Percentiles rank a stretch among this genome's conserved stretches.
phyloP scores from a whole-genome alignment of 2,113 vertebrate species.

The Stigmatopora nigra region DNA sequence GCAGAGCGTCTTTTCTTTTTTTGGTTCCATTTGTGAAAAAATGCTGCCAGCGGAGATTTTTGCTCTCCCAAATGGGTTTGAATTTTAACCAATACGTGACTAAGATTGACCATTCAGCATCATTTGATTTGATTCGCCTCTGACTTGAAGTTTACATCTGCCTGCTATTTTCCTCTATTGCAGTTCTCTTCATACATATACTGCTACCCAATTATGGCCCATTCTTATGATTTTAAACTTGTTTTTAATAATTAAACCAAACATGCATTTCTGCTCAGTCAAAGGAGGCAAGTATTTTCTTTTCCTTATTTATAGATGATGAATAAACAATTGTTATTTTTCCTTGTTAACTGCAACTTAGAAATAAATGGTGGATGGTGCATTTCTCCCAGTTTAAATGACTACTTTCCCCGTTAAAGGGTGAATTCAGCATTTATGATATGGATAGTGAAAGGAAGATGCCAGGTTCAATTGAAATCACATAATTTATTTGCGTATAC shows the following conservation, averaged over 20 bases:
- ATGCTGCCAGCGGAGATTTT: slow-evolving; percentile 13
- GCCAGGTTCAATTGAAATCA: too few relatives aligned
- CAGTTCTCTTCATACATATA: slow-evolving; percentile 14
- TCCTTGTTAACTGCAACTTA: background rate
- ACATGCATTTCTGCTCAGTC: slow-evolving; percentile 5
- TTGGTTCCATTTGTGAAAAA: slow-evolving; percentile 10
- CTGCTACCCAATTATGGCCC: slow-evolving; percentile 3
- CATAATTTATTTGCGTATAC: too few relatives aligned
- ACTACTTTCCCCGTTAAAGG: too few relatives aligned
- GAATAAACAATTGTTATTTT: slow-evolving; percentile 45
- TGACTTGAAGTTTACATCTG: background rate
- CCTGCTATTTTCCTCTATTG: slow-evolving; percentile 4
- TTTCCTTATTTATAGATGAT: slow-evolving; percentile 49
- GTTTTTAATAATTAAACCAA: slow-evolving; percentile 9
- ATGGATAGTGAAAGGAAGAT: too few relatives aligned
- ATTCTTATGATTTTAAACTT: slow-evolving; percentile 1
- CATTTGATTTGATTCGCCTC: slow-evolving; percentile 8
- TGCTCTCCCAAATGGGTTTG: slow-evolving; percentile 1
- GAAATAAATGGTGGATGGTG: too few relatives aligned
- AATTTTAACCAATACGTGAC: background rate
- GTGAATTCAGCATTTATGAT: too few relatives aligned
- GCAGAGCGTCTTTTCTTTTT: background rate
- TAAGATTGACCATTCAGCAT: slow-evolving; percentile 2
- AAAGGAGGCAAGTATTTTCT: background rate
- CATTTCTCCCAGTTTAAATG: too few relatives aligned